Percentiles rank a stretch among this genome's conserved stretches.
phyloP scores from a whole-genome alignment of 1,140 invertebrate genomes.

The Ceratitis capitata region DNA sequence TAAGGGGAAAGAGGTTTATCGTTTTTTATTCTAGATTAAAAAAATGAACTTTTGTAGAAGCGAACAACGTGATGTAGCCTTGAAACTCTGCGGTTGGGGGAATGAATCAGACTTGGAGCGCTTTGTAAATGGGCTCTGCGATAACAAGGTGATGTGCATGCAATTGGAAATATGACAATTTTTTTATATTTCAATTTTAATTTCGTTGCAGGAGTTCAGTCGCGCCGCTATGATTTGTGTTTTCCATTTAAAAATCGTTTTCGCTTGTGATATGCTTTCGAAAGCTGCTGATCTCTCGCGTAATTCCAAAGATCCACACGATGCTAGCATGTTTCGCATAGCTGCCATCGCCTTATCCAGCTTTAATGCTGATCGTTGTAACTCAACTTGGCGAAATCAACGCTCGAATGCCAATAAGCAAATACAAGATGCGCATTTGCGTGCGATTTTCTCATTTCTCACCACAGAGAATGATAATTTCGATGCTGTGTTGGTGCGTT shows the following conservation, averaged over 20 bases:
- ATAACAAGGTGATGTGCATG: constrained; percentile 48
- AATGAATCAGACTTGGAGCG: constrained; percentile 69
- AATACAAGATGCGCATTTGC: constrained; percentile 87
- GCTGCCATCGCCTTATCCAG: constrained; percentile 92
- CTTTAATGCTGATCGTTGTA: constrained; percentile 81
- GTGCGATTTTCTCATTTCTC: constrained; percentile 92
- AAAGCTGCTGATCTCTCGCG: constrained; percentile 69
- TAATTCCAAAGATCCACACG: constrained; percentile 39
- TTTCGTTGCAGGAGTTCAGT: constrained; percentile 70
- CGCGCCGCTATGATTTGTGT: constrained; percentile 90
- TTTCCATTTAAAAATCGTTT: constrained; percentile 85
- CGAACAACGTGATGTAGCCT: constrained; percentile 78
- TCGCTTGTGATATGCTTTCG: constrained; percentile 87
- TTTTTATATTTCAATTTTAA: constrained; percentile 12
- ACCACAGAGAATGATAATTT: constrained; percentile 83
- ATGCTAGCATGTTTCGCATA: constrained; percentile 69
- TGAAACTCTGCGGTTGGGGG: constrained; percentile 89
- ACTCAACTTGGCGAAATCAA: constrained; percentile 83
- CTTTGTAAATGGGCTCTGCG: constrained; percentile 55
- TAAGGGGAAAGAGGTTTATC: constrained; percentile 40
- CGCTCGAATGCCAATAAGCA: constrained; percentile 76
- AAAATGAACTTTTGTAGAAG: constrained; percentile 68
- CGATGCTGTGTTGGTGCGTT: constrained; percentile 80
- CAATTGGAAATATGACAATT: no score
- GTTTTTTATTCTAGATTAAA: neutral